Evolutionary conservation across 2,888 invertebrate genomes (phyloP), one percentile per base, ranked within the genome.

Genomic region (Patella depressa): DNA sequence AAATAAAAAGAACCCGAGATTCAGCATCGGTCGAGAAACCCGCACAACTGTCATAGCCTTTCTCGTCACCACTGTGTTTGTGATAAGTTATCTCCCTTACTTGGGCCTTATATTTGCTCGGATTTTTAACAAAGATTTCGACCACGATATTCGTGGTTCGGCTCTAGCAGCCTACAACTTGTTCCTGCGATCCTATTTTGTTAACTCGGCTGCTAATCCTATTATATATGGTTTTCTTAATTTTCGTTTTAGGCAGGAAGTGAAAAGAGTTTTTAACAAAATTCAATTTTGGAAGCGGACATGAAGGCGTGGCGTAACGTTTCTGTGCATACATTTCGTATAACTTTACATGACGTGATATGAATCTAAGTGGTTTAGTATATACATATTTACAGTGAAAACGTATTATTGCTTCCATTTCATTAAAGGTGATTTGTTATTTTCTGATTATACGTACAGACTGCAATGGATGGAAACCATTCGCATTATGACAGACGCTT

Each of bases 191-290:
- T 85, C 84, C 19, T 85, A 84, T 72, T 85, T 85, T 34, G 77
- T 85, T 14, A 86, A 85, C 77, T 83, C 81, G 72, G 77, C 83
- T 19, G 79, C 84, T 2, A 86, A 86, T 74, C 81, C 84, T 17
- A 79, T 85, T 53, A 84, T 86, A 24, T 86, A 86, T 57, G 83
- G 85, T 12, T 82, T 85, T 24, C 78, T 80, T 53, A 85, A 86
- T 79, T 34, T 65, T 3, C 78, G 81, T n/a, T 86, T 86, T 73
- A 79, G 83, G 11, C 24, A 19, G 11, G 65, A 65, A 65, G 65
- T 65, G 12, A 65, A 65, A 24, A 24, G 9, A 24, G 24, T 65
- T 11, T 12, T 65, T 19, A 14, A 14, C 24, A 65, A 1, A 65
- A 19, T 65, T 5, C 2, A 24, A n/a, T 24, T 65, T 65, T 65